These are phyloP conservation scores for Ammodytes marinus DNA, from an alignment of 2,113 vertebrate genomes.

Conservation along the genomic window DNA sequence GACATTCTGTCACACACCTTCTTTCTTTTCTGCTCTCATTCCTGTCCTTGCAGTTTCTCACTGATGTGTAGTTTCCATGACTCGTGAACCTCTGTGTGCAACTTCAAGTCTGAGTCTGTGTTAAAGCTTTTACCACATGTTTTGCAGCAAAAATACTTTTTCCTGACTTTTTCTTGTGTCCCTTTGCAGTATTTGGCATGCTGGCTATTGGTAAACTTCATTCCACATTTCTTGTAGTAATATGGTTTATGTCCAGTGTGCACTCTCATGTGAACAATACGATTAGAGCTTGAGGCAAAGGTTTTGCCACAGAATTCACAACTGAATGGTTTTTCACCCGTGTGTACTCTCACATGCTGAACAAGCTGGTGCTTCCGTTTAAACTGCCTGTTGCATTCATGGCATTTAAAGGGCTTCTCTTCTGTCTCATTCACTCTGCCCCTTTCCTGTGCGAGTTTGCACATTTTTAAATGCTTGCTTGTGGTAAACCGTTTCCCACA, in stretches of 20 bases:
- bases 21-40: background rate
- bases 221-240: slow-evolving; percentile 10
- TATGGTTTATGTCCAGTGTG: slow-evolving; percentile 24
- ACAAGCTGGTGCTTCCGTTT: background rate
- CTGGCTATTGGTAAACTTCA: background rate
- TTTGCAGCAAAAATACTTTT: no score
- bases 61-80: slow-evolving; percentile 31
- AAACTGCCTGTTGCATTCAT: slow-evolving; percentile 20
- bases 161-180: no score
- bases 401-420: slow-evolving; percentile 21
- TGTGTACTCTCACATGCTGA: slow-evolving; percentile 29
- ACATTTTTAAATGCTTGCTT: slow-evolving; percentile 11
- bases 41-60: slow-evolving; percentile 1
- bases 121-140: background rate
- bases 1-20: background rate
- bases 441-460: background rate
- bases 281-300: slow-evolving; percentile 1
- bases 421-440: background rate
- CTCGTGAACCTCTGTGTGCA: slow-evolving; percentile 37
- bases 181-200: background rate
- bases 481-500: slow-evolving; percentile 32
- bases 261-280: slow-evolving; percentile 6
- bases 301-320: slow-evolving; percentile 38
- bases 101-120: slow-evolving; percentile 6
- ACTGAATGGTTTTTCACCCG: slow-evolving; percentile 13